These are phyloP conservation scores for Chaetodon trifasciatus DNA, from an alignment of 2,797 vertebrate species.

Conservation along the genomic window DNA sequence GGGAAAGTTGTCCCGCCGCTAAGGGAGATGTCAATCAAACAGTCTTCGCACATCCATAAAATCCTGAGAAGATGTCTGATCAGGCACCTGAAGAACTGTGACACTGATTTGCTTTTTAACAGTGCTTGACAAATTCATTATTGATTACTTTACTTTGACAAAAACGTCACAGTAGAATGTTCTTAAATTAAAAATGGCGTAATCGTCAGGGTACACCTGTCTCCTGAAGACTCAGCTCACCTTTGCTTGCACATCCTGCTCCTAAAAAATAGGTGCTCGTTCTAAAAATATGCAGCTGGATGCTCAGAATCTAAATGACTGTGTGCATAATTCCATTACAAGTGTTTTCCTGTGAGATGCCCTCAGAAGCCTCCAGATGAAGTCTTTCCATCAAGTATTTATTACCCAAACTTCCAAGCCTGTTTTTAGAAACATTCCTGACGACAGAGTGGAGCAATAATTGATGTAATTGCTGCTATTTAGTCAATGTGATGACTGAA, in stretches of 20 bases:
- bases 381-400: neutral
- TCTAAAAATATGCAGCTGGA: slow-evolving; percentile 7
- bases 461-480: neutral
- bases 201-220: neutral
- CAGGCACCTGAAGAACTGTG: no score
- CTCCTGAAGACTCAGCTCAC: no score
- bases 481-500: neutral
- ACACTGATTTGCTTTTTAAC: neutral
- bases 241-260: neutral
- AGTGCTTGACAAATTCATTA: neutral
- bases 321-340: neutral
- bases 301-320: slow-evolving; percentile 1
- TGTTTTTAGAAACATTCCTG: neutral
- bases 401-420: neutral
- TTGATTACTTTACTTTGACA: neutral
- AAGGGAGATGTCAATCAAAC: neutral
- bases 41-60: neutral
- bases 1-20: no score
- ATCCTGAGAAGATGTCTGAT: no score
- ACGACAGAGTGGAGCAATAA: neutral
- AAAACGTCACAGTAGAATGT: neutral
- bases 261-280: neutral
- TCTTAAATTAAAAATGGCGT: neutral
- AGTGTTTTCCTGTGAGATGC: neutral
- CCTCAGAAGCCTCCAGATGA: neutral